These are phyloP conservation scores for Steromphala cineraria DNA, from an alignment of 2,888 invertebrate genomes.

Conservation along the genomic window DNA sequence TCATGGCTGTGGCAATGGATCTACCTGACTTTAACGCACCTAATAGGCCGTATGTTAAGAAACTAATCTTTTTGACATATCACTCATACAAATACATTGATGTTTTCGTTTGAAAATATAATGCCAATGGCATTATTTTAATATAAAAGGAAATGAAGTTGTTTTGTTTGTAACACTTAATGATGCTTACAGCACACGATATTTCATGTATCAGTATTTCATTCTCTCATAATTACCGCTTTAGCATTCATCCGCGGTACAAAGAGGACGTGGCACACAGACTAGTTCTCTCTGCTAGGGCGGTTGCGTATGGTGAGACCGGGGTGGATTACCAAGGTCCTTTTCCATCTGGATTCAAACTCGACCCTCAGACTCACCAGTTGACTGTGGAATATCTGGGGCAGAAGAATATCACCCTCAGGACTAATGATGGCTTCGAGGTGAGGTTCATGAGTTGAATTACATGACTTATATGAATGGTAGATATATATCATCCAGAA, in stretches of 20 bases:
- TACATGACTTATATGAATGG: too few relatives aligned
- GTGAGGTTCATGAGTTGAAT: slow-evolving; percentile 21
- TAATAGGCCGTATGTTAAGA: background rate
- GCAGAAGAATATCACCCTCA: slow-evolving; percentile 30
- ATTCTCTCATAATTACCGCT: too few relatives aligned
- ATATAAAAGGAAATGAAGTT: too few relatives aligned
- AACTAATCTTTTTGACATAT: too few relatives aligned
- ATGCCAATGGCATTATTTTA: too few relatives aligned
- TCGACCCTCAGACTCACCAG: background rate
- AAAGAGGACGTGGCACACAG: slow-evolving; percentile 59
- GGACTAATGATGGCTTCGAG: slow-evolving; percentile 43
- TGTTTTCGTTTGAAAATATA: too few relatives aligned
- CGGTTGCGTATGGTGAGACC: slow-evolving; percentile 56
- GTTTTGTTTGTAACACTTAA: too few relatives aligned
- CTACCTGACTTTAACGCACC: slow-evolving; percentile 60
- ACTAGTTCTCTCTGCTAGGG: slow-evolving; percentile 50
- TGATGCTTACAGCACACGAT: too few relatives aligned
- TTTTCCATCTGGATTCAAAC: slow-evolving; percentile 40
- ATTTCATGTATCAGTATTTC: too few relatives aligned
- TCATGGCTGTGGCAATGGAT: slow-evolving; percentile 69
- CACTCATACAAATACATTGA: too few relatives aligned
- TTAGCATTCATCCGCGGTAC: slow-evolving; percentile 61
- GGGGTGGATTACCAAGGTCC: slow-evolving; percentile 56
- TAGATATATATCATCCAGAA: too few relatives aligned
- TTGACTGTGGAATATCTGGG: slow-evolving; percentile 37